Evolutionary conservation across 2,113 vertebrate species (phyloP), one percentile per base, ranked within the genome.

Genomic region (Hirundichthys speculiger): DNA sequence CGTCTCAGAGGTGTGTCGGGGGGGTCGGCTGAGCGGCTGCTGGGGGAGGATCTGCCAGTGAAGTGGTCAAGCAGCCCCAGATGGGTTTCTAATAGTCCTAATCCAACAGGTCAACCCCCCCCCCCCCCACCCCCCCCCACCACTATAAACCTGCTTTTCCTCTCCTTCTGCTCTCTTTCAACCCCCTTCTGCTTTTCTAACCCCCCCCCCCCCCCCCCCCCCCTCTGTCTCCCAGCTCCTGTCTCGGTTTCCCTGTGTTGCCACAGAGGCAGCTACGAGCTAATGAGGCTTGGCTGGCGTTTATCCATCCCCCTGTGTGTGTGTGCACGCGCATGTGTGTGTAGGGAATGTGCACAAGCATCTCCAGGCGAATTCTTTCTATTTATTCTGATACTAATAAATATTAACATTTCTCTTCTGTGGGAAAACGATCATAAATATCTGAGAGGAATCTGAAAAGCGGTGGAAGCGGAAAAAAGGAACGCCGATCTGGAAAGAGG

Each of bases 61-160:
- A 83, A 86, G 84, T 86, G 88, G 86, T 90, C 90, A 90, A 88
- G 78, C 84, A 75, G 83, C 79, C 87, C 86, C 90, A 91, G 87
- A 91, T 88, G 88, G 88, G 84, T 88, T 86, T 87, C 85, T 89
- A 91, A 90, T 89, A 87, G 87, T 82, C 83, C 69, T 91, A 89
- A 90, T 90, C 88, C 86, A 91, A 84, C 90, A 90, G 88, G 88
- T 91, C 87, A 89, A 24, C n/a, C n/a, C n/a, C n/a, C 60, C 70
- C 70, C 38, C 15, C 67, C 27, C 50, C 49, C 18, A 38, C 54
- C 55, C n/a, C n/a, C 6, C n/a, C 15, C 18, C 41, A 50, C 46
- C 54, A 55, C 69, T 49, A 20, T 62, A 61, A 69, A 83, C 79
- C 85, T 79, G 77, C 24, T 69, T 75, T 76, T 73, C 77, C 64